Percentiles rank a stretch among this genome's conserved stretches.
Conservation (phyloP, 2,888 invertebrate species). For the Oligia latruncula region DNA sequence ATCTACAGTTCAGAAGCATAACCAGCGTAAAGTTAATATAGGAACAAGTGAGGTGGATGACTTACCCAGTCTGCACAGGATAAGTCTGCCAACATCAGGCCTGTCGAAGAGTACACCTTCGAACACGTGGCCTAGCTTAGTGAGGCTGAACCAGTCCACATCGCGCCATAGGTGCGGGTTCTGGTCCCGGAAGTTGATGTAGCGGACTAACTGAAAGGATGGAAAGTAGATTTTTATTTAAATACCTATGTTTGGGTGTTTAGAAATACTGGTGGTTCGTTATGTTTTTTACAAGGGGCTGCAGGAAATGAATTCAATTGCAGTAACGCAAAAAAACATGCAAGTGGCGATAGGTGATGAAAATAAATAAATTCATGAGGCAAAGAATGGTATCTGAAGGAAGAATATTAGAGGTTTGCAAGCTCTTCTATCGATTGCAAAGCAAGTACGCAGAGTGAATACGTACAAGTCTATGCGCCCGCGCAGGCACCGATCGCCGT, state of each 20-base stretch:
- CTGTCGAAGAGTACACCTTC: constrained; percentile 90
- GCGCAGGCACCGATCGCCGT: constrained; percentile 24
- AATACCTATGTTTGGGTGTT: not conserved
- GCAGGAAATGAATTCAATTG: not conserved
- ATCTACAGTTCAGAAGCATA: not conserved
- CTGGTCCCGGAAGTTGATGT: constrained; percentile 93
- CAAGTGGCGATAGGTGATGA: not conserved
- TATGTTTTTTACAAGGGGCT: not conserved
- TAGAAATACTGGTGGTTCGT: not conserved
- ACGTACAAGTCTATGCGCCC: constrained; percentile 28
- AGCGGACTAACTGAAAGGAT: constrained; percentile 91
- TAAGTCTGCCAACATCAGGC: constrained; percentile 91
- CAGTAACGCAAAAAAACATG: not conserved
- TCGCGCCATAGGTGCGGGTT: constrained; percentile 92
- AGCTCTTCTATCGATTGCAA: too few relatives aligned
- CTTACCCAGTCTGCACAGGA: constrained; percentile 92
- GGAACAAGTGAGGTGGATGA: not conserved
- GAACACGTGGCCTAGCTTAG: constrained; percentile 91
- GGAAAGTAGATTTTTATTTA: not conserved
- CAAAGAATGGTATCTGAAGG: not conserved
- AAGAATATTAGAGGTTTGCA: not conserved
- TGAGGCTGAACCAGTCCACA: constrained; percentile 91
- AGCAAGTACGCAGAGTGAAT: not conserved
- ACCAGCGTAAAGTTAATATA: not conserved
- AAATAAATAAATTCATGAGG: not conserved